Conservation (phyloP, 1,140 invertebrate genomes). For the Microplitis mediator region DNA sequence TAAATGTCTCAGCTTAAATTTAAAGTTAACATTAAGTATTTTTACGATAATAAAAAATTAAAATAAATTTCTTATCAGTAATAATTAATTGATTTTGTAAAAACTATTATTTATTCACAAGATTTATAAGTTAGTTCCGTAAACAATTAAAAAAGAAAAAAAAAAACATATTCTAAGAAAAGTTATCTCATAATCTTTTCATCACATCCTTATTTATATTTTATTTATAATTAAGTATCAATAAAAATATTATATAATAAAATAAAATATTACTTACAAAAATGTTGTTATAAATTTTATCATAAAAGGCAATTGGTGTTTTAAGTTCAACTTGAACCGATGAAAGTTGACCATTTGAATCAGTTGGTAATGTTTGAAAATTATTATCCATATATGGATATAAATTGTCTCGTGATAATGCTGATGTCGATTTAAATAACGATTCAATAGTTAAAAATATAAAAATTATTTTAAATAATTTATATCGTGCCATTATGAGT, state of each 20-base stretch:
- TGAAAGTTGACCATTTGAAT: constrained; percentile 54
- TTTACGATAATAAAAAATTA: no score
- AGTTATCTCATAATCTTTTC: not conserved
- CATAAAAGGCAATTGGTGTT: constrained; percentile 74
- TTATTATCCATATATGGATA: constrained; percentile 45
- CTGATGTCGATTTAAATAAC: constrained; percentile 26
- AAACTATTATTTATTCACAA: not conserved
- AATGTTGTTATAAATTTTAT: constrained; percentile 71
- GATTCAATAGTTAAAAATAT: constrained; percentile 34
- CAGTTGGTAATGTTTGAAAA: constrained; percentile 37
- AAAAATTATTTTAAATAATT: constrained; percentile 34
- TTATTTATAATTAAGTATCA: not conserved
- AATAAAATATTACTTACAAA: constrained; percentile 71
- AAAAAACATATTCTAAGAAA: no score
- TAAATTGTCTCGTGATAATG: constrained; percentile 45
- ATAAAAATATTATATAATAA: no score
- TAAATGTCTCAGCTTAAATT: no score
- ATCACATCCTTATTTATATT: not conserved
- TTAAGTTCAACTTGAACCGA: constrained; percentile 58
- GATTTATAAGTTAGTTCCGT: no score
- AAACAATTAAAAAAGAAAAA: no score
- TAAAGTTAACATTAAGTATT: no score
- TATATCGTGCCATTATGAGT: no score
- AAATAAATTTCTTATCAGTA: no score
- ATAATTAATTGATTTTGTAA: no score